A percentile compares a stretch with the other conserved stretches of the same genome.
Evolutionary conservation across 2,888 invertebrate species (phyloP).

Genomic region (Calephelis perditalis): DNA sequence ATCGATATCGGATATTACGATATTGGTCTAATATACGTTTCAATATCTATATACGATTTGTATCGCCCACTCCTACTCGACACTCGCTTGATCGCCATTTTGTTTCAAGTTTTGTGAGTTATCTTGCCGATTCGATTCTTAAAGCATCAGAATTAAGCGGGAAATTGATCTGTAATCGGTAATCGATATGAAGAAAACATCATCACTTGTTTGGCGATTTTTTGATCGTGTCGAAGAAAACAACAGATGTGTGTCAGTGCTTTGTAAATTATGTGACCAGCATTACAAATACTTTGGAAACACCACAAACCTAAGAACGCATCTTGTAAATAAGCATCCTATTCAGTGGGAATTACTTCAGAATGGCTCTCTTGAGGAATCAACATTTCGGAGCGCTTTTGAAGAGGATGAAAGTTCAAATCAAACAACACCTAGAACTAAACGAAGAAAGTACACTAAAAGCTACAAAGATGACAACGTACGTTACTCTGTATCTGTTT

Average conservation of each 20-base stretch:
- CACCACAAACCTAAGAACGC: slow-evolving; percentile 64
- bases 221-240: slow-evolving; percentile 60
- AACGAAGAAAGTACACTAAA: slow-evolving; percentile 48
- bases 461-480: slow-evolving; percentile 55
- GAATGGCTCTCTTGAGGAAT: slow-evolving; percentile 53
- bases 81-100: slow-evolving; percentile 37
- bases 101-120: slow-evolving; percentile 38
- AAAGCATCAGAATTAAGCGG: slow-evolving; percentile 47
- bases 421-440: slow-evolving; percentile 37
- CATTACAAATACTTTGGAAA: slow-evolving; percentile 71
- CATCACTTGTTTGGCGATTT: slow-evolving; percentile 67
- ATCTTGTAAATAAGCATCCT: slow-evolving; percentile 65
- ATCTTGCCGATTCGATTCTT: slow-evolving; percentile 50
- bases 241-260: slow-evolving; percentile 55
- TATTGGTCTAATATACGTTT: no score
- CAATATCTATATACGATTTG: no score
- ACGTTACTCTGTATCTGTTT: slow-evolving; percentile 62
- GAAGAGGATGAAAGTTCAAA: slow-evolving; percentile 46
- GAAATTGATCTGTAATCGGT: slow-evolving; percentile 44
- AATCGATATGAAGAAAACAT: slow-evolving; percentile 63
- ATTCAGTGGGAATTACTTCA: slow-evolving; percentile 67
- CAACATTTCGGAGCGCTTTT: slow-evolving; percentile 35
- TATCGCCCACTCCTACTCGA: no score
- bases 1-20: no score
- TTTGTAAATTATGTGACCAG: slow-evolving; percentile 69